Conservation (phyloP, 2,797 vertebrate genomes). For the Buceros bicornis region DNA sequence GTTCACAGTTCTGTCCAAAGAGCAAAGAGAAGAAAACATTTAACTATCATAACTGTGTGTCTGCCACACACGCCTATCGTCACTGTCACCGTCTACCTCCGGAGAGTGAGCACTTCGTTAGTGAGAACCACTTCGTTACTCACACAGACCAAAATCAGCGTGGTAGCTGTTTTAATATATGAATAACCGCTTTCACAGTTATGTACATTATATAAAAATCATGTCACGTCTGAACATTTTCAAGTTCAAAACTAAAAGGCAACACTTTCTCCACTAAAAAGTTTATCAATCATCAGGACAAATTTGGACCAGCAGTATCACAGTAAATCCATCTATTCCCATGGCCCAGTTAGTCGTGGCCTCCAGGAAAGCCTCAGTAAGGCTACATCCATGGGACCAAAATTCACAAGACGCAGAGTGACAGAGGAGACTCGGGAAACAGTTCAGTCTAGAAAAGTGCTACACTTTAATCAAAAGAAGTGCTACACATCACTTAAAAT, state of each 20-base stretch:
- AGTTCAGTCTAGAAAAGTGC: slow-evolving; percentile 60
- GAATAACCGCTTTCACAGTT: not conserved
- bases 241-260: not conserved
- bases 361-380: not conserved
- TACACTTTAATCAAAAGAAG: slow-evolving; percentile 65
- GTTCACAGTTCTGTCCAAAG: slow-evolving; percentile 77
- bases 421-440: slow-evolving; percentile 62
- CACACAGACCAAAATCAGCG: not conserved
- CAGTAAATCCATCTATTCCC: not conserved
- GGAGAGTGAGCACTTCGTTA: not conserved
- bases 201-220: not conserved
- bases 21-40: slow-evolving; percentile 61
- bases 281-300: not conserved
- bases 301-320: not conserved
- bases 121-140: not conserved
- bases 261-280: not conserved
- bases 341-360: not conserved
- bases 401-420: slow-evolving; percentile 7
- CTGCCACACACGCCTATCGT: not conserved
- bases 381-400: not conserved
- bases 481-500: slow-evolving; percentile 50
- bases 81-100: not conserved
- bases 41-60: not conserved
- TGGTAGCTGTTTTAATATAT: not conserved
- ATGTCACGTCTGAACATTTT: not conserved